Percentiles rank a stretch among this genome's conserved stretches.
Conservation (phyloP, 2,888 invertebrate species). For the Globia sparganii region DNA sequence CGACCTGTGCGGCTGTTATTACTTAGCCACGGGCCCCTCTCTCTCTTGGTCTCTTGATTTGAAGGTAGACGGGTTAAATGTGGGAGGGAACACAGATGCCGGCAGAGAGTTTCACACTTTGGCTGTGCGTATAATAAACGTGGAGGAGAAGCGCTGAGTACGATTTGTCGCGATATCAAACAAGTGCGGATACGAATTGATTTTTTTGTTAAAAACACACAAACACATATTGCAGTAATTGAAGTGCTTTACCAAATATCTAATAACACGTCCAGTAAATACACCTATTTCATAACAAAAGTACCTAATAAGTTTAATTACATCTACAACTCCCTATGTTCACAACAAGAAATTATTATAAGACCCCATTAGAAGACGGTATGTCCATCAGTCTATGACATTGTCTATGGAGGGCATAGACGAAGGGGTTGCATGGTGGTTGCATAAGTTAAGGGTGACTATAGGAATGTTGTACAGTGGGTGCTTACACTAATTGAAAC, state of each 20-base stretch:
- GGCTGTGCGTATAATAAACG: too few species aligned
- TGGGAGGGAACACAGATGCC: too few species aligned
- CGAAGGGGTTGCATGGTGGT: slow-evolving; percentile 57
- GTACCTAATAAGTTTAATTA: slow-evolving; percentile 11
- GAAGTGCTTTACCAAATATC: not conserved
- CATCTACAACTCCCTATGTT: not conserved
- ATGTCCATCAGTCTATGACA: slow-evolving; percentile 47
- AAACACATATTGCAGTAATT: too few species aligned
- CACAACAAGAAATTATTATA: slow-evolving; percentile 13
- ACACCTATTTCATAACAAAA: slow-evolving; percentile 5
- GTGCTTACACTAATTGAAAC: slow-evolving; percentile 69
- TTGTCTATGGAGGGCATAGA: slow-evolving; percentile 46
- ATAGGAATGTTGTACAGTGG: slow-evolving; percentile 61
- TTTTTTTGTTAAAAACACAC: too few species aligned
- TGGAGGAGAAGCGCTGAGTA: too few species aligned
- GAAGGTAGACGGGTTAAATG: too few species aligned
- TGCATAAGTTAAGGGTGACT: slow-evolving; percentile 56
- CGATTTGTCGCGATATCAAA: too few species aligned
- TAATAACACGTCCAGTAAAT: slow-evolving; percentile 1
- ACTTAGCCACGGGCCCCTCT: too few species aligned
- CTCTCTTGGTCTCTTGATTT: too few species aligned
- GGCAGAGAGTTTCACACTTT: too few species aligned
- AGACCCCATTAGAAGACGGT: slow-evolving; percentile 28
- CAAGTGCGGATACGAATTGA: too few species aligned
- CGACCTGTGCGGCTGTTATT: too few species aligned